phyloP scores from a whole-genome alignment of 2,888 invertebrate species.

The Drosophila paranaensis region DNA sequence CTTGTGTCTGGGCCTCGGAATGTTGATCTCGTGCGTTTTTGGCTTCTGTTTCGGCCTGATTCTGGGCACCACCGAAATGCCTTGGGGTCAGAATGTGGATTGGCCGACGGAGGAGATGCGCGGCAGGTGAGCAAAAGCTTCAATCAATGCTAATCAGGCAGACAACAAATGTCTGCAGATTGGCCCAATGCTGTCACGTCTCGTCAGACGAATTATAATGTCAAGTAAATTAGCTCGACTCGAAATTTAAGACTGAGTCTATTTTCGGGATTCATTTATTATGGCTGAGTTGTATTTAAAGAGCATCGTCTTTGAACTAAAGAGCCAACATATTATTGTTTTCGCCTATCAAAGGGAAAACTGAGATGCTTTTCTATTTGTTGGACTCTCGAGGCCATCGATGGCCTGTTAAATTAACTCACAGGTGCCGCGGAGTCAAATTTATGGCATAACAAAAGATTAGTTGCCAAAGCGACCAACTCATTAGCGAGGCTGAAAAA shows the following conservation, averaged over 20 bases:
- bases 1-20: conserved; percentile 89
- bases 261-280: background rate
- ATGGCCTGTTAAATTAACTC: background rate
- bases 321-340: background rate
- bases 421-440: conserved; percentile 1
- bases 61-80: conserved; percentile 90
- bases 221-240: conserved; percentile 1
- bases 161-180: conserved; percentile 50
- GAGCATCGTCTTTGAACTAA: conserved; percentile 17
- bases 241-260: background rate
- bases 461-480: conserved; percentile 8
- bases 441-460: background rate
- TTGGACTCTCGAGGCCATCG: background rate
- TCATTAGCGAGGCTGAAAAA: conserved; percentile 17
- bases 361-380: conserved; percentile 1
- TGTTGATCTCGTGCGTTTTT: conserved; percentile 90
- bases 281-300: too few species aligned
- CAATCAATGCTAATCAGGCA: conserved; percentile 53
- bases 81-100: conserved; percentile 89
- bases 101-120: conserved; percentile 94
- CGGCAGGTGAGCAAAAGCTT: conserved; percentile 86
- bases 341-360: conserved; percentile 13
- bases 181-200: conserved; percentile 45
- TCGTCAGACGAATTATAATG: conserved; percentile 19
- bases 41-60: conserved; percentile 93